phyloP scores from a whole-genome alignment of 2,888 invertebrate genomes.

The Lasius fuliginosus region DNA sequence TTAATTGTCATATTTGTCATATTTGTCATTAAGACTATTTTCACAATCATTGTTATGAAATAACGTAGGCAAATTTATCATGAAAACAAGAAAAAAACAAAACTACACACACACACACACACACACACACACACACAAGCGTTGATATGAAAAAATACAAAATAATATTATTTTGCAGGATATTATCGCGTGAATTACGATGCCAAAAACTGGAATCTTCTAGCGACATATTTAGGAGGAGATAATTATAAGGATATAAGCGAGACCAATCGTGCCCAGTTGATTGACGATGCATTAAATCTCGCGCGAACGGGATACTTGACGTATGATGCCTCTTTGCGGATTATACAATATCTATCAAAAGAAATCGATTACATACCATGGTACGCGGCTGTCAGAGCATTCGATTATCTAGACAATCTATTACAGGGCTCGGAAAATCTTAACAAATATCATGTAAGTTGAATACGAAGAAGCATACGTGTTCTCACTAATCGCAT shows the following conservation, averaged over 20 bases:
- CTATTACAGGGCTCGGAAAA: conserved; percentile 33
- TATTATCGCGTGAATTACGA: conserved; percentile 89
- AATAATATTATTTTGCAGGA: conserved; percentile 68
- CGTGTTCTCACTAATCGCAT: too few species aligned
- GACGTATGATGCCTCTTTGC: conserved; percentile 84
- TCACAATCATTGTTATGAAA: background rate
- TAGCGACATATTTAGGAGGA: conserved; percentile 86
- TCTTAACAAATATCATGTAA: conserved; percentile 55
- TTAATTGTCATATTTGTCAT: background rate
- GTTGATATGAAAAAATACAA: background rate
- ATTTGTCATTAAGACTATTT: background rate
- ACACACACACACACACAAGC: too few species aligned
- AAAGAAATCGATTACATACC: conserved; percentile 90
- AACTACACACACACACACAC: too few species aligned
- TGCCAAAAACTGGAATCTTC: conserved; percentile 89
- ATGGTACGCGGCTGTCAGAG: conserved; percentile 89
- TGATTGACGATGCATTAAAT: conserved; percentile 91
- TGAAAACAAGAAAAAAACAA: background rate
- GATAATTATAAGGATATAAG: conserved; percentile 87
- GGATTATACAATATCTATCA: conserved; percentile 88
- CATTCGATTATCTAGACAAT: conserved; percentile 75
- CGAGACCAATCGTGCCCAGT: conserved; percentile 91
- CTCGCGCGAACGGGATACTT: conserved; percentile 87
- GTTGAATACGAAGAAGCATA: background rate
- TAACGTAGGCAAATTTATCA: background rate